Percentiles rank a stretch among this genome's conserved stretches.
These are phyloP conservation scores for Folsomia candida DNA, from an alignment of 2,888 invertebrate genomes.

Conservation along the genomic window DNA sequence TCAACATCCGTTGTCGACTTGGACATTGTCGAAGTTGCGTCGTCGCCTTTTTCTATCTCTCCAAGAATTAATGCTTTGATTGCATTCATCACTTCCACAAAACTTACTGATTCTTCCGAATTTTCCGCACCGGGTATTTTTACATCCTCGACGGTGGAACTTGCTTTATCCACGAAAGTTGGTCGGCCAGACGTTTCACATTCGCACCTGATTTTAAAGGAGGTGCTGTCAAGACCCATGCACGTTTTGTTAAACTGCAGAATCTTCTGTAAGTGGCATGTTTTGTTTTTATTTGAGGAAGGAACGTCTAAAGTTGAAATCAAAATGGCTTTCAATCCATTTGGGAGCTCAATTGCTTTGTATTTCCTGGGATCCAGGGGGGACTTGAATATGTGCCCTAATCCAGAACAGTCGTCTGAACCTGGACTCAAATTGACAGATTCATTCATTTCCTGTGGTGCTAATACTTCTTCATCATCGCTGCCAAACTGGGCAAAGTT, in stretches of 20 bases:
- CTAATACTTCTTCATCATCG: no score
- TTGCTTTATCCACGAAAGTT: constrained; percentile 7
- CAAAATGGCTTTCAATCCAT: constrained; percentile 25
- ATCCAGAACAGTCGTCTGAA: neutral
- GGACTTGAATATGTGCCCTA: constrained; percentile 25
- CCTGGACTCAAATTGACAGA: no score
- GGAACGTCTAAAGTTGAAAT: constrained; percentile 24
- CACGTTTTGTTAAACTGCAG: constrained; percentile 35
- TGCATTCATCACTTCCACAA: constrained; percentile 3
- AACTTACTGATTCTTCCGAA: neutral
- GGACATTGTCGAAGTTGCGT: neutral
- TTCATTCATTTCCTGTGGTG: no score
- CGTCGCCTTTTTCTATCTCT: neutral
- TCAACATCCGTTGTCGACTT: neutral
- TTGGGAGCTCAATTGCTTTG: constrained; percentile 27
- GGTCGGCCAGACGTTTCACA: neutral
- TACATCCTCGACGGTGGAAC: constrained; percentile 13
- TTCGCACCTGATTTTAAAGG: constrained; percentile 19
- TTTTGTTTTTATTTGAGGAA: constrained; percentile 9
- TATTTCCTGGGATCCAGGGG: constrained; percentile 35
- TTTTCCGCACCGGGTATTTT: constrained; percentile 7
- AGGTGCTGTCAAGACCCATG: constrained; percentile 23
- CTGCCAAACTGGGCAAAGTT: no score
- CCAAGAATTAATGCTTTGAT: constrained; percentile 1
- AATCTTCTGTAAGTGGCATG: constrained; percentile 26